A percentile compares a stretch with the other conserved stretches of the same genome.
Conservation (phyloP, 2,797 vertebrate species). For the Taenioides sp. region DNA sequence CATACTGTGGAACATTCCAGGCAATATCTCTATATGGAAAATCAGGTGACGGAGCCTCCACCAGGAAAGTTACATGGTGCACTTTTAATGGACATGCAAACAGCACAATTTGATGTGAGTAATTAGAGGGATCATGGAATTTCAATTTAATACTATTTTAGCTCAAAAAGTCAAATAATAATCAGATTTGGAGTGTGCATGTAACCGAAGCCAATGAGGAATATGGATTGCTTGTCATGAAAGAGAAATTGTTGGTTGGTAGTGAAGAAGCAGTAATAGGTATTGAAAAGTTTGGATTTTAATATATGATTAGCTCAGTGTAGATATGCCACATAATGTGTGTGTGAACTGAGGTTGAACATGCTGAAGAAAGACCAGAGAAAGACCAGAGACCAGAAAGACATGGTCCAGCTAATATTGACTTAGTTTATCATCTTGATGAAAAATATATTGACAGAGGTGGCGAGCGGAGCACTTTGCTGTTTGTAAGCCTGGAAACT, state of each 20-base stretch:
- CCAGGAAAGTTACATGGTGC: no score
- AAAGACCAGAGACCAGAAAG: background rate
- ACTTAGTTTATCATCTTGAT: background rate
- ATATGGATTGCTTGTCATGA: background rate
- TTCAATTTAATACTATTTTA: no score
- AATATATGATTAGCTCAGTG: background rate
- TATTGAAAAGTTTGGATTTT: background rate
- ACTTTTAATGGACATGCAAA: no score
- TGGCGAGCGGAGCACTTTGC: background rate
- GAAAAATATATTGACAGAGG: background rate
- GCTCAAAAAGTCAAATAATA: no score
- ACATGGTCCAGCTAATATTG: background rate
- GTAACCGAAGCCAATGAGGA: background rate
- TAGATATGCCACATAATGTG: background rate
- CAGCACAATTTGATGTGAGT: no score
- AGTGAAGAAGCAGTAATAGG: no score
- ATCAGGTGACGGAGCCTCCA: no score
- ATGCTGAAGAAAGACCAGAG: no score
- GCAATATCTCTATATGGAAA: no score
- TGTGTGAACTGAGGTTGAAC: background rate
- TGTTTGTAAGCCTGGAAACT: background rate
- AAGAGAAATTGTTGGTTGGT: background rate
- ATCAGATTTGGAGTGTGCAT: no score
- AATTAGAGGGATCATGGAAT: no score
- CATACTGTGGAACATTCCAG: no score